Base-by-base conservation (phyloP, 1,140 invertebrate genomes). In the Homarus americanus region DNA sequence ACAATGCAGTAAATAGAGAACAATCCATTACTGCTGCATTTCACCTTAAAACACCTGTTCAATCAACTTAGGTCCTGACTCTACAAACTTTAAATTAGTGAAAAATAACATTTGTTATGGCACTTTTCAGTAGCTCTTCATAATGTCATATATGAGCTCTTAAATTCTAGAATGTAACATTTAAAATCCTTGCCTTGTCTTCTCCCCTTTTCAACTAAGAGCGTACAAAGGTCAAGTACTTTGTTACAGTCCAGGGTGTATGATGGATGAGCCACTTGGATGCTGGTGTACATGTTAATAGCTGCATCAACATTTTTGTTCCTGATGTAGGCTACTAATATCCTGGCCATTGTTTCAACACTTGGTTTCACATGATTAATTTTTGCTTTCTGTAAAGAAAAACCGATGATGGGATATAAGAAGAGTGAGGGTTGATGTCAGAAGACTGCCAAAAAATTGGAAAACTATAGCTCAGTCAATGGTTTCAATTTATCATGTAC, bases 221-320 rank as follows among this genome's bases (percentile, higher is more conserved):
- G 73, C 2, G 73, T 87, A 44, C 73, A 78, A 17, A 87, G 53
- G 36, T 87, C 85, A 34, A 87, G n/a, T 3, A 87, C 49, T 32
- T 79, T 87, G 53, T 75, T 53, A 24, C 17, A 28, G 49, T 87
- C 73, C 17, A 87, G 7, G 1, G 28, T 58, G 34, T 76, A 79
- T 2, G 41, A 40, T 53, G 85, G 85, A 53, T 87, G n/a, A 28
- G 49, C 49, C 24, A 44, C 44, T n/a, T 36, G 32, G n/a, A 87
- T 41, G 15, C 7, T 49, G 36, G 3, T 36, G 24, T 40, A 66
- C 34, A 87, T 73, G 34, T 76, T 36, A 9, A 87, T 1, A 24
- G 85, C 85, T 28, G 73, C 75, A 36, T 87, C 44, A 38, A 63
- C 24, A n/a, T 78, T 78, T 20, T 28, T 20, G 10, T 40, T 58